Evolutionary conservation across 1,140 invertebrate genomes (phyloP).

Genomic region (Drosophila chauvacae): DNA sequence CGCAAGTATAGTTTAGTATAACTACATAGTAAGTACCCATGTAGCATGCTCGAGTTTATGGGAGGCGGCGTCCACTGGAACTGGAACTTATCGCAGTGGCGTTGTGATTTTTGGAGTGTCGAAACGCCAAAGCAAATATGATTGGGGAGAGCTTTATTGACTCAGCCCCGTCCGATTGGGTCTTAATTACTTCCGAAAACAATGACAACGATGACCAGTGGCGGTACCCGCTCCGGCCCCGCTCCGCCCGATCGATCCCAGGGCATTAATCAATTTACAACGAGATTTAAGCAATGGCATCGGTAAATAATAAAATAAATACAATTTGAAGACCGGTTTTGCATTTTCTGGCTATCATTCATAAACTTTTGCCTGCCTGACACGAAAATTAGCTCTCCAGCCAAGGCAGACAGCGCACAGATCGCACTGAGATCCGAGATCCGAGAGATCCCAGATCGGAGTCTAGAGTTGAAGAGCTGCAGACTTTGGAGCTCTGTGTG

Average conservation of each 20-base stretch:
- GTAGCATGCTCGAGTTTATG: conserved; percentile 26
- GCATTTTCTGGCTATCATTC: conserved; percentile 76
- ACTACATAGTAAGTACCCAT: conserved; percentile 12
- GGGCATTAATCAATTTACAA: conserved; percentile 74
- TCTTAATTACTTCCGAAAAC: conserved; percentile 83
- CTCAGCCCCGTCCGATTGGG: conserved; percentile 66
- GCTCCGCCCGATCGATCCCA: not conserved
- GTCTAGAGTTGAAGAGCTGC: conserved; percentile 48
- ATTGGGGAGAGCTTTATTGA: conserved; percentile 72
- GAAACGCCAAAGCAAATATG: conserved; percentile 82
- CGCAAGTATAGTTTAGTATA: conserved; percentile 23
- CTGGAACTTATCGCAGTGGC: conserved; percentile 69
- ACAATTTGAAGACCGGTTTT: conserved; percentile 57
- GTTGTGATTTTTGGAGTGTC: conserved; percentile 79
- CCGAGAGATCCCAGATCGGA: conserved; percentile 29
- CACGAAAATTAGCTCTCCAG: conserved; percentile 81
- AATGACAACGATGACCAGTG: conserved; percentile 66
- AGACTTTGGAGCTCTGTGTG: conserved; percentile 31
- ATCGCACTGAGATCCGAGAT: conserved; percentile 30
- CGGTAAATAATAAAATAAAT: conserved; percentile 65
- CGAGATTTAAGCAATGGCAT: conserved; percentile 44
- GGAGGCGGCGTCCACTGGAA: conserved; percentile 56
- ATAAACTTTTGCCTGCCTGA: conserved; percentile 75
- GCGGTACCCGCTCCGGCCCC: conserved; percentile 36
- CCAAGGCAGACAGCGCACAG: conserved; percentile 71